Percentiles rank a stretch among this genome's conserved stretches.
Evolutionary conservation across 2,888 invertebrate genomes (phyloP).

Genomic region (Xestia rhomboidea): DNA sequence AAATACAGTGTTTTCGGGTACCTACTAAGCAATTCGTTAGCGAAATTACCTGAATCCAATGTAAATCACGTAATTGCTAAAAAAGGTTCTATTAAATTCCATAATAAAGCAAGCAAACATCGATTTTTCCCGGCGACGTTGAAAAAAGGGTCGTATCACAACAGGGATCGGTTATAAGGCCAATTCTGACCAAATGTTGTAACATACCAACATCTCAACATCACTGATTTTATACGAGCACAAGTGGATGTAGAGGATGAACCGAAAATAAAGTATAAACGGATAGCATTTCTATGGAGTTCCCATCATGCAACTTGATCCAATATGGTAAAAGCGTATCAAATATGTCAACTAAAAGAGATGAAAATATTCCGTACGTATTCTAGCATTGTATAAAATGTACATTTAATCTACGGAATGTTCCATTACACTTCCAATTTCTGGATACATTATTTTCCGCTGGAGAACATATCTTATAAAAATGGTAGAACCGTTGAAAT

Average conservation of each 20-base stretch:
- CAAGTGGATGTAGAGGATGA: neutral
- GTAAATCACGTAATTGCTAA: neutral
- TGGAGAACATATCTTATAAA: neutral
- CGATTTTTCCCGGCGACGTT: neutral
- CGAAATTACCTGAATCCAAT: too few species aligned
- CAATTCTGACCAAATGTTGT: too few species aligned
- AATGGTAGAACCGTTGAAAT: neutral
- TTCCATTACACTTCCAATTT: neutral
- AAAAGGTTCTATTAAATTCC: neutral
- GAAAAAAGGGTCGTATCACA: neutral
- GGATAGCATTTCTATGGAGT: conserved; percentile 12
- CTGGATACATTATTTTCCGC: neutral
- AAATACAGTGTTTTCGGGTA: conserved; percentile 7
- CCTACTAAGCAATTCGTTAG: too few species aligned
- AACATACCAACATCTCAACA: conserved; percentile 7
- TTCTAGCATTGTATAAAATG: neutral
- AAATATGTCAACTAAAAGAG: neutral
- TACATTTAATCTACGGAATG: neutral
- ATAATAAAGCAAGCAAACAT: neutral
- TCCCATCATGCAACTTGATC: neutral
- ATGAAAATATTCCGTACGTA: neutral
- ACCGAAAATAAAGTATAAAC: neutral
- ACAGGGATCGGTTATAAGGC: neutral
- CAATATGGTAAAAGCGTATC: conserved; percentile 21
- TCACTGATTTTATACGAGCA: conserved; percentile 5